Base-by-base conservation (phyloP, 2,113 vertebrate species). In the Bagarius yarrelli region DNA sequence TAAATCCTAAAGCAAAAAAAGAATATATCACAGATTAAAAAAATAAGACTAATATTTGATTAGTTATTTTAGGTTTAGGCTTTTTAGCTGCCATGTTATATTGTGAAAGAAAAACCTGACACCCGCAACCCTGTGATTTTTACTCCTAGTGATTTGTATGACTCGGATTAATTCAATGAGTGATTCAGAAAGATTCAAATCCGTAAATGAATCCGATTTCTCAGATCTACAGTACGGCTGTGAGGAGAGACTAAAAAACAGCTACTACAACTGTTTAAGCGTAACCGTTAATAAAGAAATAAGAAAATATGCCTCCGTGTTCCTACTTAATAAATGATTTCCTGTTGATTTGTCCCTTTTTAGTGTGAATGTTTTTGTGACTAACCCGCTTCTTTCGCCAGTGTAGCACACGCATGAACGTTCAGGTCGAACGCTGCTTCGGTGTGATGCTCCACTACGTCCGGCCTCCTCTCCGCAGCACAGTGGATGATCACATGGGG, bases 391-490 rank as follows among this genome's bases (percentile, higher is more conserved):
- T 98, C 96, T 86, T 95, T 98, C 36, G 97, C 96, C 4, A 99
- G 87, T 13, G 92, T 95, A 74, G 92, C 92, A 2, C 96, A 96
- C 80, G 95, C 94, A 85, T 93, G 91, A n/a, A 99, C 97, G 50
- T 99, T 99, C 56, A 99, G 94, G 78, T 95, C 94, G 53, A 94
- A 86, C 71, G 96, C 95, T 78, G 92, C 92, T 81, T 98, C 96
- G 18, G 95, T 95, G 74, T 96, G 93, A 84, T 88, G 93, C 87
- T 98, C 96, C 60, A 98, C 95, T 79, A 98, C 93, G 85, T 99
- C 97, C 44, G 97, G 96, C 87, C 96, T 95, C 83, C 97, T 92
- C 87, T 99, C 97, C 19, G 96, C 97, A n/a, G 97, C 97, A 88
- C 97, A 99, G 80, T 99, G 97, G 36, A 99, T 88, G 74, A 98